A percentile compares a stretch with the other conserved stretches of the same genome.
phyloP scores from a whole-genome alignment of 37 sponge, comb jelly and placozoan species.

The Hormiphora californensis region DNA sequence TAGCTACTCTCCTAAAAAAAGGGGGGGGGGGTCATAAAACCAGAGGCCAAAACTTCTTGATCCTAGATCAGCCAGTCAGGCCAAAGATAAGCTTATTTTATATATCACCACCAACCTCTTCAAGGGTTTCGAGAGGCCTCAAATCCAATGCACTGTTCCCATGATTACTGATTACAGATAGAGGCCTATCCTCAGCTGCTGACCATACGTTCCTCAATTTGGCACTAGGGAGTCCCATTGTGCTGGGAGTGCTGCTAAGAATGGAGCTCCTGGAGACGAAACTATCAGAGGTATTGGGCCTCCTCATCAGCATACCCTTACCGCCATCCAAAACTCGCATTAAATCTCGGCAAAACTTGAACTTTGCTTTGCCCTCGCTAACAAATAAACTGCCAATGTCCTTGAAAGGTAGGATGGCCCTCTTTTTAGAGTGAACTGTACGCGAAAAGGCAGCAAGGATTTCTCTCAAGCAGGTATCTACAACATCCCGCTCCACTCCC shows the following conservation, averaged over 20 bases:
- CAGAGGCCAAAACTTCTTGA: too few relatives aligned
- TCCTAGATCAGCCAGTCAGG: too few relatives aligned
- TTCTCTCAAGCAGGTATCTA: slow-evolving; percentile 72
- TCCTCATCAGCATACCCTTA: slow-evolving; percentile 56
- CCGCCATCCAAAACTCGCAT: slow-evolving; percentile 62
- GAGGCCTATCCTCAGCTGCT: background rate
- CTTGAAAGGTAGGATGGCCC: slow-evolving; percentile 61
- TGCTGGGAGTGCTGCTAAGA: background rate
- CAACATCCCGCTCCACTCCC: slow-evolving; percentile 63
- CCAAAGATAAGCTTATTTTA: too few relatives aligned
- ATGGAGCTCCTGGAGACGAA: background rate
- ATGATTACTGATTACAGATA: slow-evolving; percentile 1
- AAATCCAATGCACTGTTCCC: background rate
- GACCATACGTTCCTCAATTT: background rate
- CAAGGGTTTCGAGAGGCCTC: background rate
- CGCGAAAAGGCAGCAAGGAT: slow-evolving; percentile 63
- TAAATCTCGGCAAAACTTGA: slow-evolving; percentile 81
- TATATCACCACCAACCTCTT: slow-evolving; percentile 15
- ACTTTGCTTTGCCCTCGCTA: slow-evolving; percentile 64
- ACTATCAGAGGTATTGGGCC: background rate
- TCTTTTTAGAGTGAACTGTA: slow-evolving; percentile 50
- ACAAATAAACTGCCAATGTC: slow-evolving; percentile 68
- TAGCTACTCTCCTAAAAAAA: too few relatives aligned
- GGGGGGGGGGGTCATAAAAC: too few relatives aligned
- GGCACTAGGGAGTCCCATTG: background rate